phyloP scores from a whole-genome alignment of 2,888 invertebrate species.

The Platycnemis pennipes region DNA sequence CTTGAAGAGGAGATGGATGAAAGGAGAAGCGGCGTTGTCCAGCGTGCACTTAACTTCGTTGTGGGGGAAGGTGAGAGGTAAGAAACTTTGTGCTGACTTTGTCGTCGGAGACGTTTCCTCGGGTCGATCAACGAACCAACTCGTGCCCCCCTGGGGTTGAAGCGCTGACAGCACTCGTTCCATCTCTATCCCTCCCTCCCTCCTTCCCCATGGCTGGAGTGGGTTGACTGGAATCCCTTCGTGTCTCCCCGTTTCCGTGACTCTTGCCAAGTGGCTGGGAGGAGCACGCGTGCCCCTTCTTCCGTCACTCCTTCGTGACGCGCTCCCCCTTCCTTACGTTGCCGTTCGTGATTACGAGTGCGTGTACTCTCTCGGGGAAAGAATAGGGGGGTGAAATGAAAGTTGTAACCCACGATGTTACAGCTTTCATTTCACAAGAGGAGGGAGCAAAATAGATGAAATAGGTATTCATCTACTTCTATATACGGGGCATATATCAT shows the following conservation, averaged over 20 bases:
- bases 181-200: background rate
- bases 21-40: background rate
- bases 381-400: background rate
- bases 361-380: background rate
- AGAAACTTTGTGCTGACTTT: background rate
- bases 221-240: background rate
- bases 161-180: background rate
- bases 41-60: no score
- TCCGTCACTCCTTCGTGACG: background rate
- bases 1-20: background rate
- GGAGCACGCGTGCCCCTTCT: background rate
- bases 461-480: no score
- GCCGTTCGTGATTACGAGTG: background rate
- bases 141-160: background rate
- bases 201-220: background rate
- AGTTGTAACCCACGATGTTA: background rate
- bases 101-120: background rate
- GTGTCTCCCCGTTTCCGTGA: background rate
- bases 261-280: background rate
- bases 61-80: no score
- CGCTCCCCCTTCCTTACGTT: background rate
- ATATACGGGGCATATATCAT: no score
- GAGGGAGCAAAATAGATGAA: no score
- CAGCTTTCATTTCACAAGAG: background rate
- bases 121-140: background rate